phyloP scores from a whole-genome alignment of 1,140 invertebrate genomes.

The Drosophila navojoa region DNA sequence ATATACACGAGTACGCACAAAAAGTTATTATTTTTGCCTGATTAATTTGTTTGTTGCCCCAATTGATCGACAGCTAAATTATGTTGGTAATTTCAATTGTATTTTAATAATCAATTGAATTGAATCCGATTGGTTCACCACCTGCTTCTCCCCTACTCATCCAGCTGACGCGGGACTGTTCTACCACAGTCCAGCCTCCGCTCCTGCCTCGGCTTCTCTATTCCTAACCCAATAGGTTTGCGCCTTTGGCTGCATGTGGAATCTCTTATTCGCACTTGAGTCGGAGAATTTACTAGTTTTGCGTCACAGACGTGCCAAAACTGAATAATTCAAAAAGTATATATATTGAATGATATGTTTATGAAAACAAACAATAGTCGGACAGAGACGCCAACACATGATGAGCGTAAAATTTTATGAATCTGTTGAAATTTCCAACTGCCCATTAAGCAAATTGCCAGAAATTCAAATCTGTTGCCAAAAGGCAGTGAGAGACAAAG shows the following conservation, averaged over 20 bases:
- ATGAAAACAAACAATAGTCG: conserved; percentile 69
- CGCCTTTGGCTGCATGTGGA: conserved; percentile 48
- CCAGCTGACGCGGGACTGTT: background rate
- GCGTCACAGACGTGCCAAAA: conserved; percentile 67
- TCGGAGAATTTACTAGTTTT: conserved; percentile 65
- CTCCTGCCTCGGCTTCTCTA: background rate
- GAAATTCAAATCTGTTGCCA: conserved; percentile 45
- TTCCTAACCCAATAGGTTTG: background rate
- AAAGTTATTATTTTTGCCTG: conserved; percentile 7
- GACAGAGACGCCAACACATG: conserved; percentile 55
- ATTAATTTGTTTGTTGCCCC: conserved; percentile 16
- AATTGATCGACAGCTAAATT: background rate
- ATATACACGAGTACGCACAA: background rate
- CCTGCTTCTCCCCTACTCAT: background rate
- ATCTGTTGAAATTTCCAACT: conserved; percentile 56
- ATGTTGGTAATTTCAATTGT: conserved; percentile 1
- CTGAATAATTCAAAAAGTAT: conserved; percentile 67
- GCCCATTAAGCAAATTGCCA: conserved; percentile 52
- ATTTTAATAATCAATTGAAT: conserved; percentile 33
- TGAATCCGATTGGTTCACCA: background rate
- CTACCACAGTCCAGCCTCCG: too few species aligned
- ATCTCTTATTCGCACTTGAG: conserved; percentile 63
- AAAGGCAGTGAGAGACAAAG: conserved; percentile 6
- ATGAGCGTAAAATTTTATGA: conserved; percentile 72
- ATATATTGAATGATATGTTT: conserved; percentile 66